Evolutionary conservation across 2,113 vertebrate genomes (phyloP).

Genomic region (Crocuta crocuta): DNA sequence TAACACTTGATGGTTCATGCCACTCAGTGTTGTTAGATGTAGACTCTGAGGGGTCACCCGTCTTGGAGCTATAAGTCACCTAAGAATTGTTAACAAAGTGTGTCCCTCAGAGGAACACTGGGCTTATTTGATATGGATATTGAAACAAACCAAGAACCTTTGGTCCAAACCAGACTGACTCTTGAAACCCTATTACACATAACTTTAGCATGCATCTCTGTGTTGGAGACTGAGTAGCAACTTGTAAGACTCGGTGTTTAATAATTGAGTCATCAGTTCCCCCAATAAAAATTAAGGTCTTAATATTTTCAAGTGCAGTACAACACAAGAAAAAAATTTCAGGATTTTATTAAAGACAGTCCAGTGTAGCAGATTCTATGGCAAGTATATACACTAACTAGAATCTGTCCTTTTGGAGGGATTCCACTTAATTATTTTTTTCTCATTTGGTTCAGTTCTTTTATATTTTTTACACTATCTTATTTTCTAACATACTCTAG

Average conservation of each 20-base stretch:
- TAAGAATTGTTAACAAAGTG: background rate
- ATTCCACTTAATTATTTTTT: background rate
- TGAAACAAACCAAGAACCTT: constrained; percentile 4
- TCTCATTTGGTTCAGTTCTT: background rate
- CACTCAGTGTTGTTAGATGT: background rate
- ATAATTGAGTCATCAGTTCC: background rate
- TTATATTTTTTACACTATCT: background rate
- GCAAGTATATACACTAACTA: background rate
- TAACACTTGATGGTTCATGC: background rate
- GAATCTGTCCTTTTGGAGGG: background rate
- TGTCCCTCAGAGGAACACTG: background rate
- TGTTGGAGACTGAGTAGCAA: background rate
- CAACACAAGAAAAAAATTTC: background rate
- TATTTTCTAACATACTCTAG: constrained; percentile 21
- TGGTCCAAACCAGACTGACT: background rate
- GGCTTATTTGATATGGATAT: background rate
- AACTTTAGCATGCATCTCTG: background rate
- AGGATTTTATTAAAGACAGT: constrained; percentile 26
- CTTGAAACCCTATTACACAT: background rate
- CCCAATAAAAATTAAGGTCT: constrained; percentile 13
- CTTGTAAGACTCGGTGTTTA: background rate
- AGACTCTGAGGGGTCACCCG: background rate
- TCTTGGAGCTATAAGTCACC: background rate
- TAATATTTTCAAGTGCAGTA: background rate
- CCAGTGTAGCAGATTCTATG: background rate